Evolutionary conservation across 2,888 invertebrate genomes (phyloP), one percentile per base, ranked within the genome.

Genomic region (Caenorhabditis sinica): DNA sequence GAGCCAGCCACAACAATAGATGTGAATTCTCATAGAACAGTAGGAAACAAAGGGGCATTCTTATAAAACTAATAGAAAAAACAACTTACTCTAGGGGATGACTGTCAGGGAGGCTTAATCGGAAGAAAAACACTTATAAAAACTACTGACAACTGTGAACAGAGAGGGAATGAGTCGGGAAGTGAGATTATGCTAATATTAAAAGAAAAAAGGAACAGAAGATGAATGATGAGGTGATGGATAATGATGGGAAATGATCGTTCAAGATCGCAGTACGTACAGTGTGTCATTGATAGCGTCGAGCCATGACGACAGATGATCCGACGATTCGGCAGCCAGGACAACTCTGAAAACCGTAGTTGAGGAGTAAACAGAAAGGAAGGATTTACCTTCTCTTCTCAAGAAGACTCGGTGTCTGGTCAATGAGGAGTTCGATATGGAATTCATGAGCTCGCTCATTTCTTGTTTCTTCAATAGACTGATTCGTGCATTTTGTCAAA

Each of bases 371-470:
- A 4, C 8, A 23, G 40, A 60, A 3, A 5, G 23, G 11, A 17
- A 36, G 8, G n/a, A 36, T 43, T 20, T 20, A 88, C 89, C 87
- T 86, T 82, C 87, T 85, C 74, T 85, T 87, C 58, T 89, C 89
- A 20, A 89, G 83, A 33, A 87, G 73, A 13, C 85, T 83, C 15
- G 88, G 87, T 17, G 86, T 85, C 25, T 86, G 81, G 45, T 86
- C 80, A 15, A 89, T 87, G 17, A 90, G 83, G 45, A 90, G 77
- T 36, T 89, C 96, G 49, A 98, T 93, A 20, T 66, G 66, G 53
- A 85, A 85, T n/a, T 66, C 75, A 45, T 76, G 56, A 9, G 65
- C 61, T 60, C 69, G 40, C 3, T 63, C 71, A 25, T 75, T 75
- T 49, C 69, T 71, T 13, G 72, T 28, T 23, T 80, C 84, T 45